Evolutionary conservation across 2,888 invertebrate genomes (phyloP), one percentile per base, ranked within the genome.

Genomic region (Ellobium chinense): DNA sequence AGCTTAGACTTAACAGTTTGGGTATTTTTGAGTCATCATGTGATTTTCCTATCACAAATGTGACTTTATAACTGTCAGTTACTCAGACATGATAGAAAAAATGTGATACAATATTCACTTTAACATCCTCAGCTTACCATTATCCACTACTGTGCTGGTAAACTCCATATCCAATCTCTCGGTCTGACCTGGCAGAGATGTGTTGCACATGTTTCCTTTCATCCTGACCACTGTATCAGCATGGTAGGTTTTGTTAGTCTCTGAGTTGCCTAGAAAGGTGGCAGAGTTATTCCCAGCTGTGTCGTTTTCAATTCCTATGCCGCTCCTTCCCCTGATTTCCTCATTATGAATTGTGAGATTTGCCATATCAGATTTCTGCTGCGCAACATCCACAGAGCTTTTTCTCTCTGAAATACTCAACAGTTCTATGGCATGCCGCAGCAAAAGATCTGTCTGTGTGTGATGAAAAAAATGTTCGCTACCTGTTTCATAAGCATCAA

Each of bases 121-220:
- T n/a, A n/a, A n/a, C 14, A 69, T 29, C 39, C 46, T n/a, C 58
- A 31, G 76, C 85, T 83, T 85, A 89, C 90, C 90, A 84, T 87
- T 87, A 72, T 88, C 88, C 34, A 90, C 85, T 60, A 89, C 76
- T 34, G 84, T 83, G 24, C 87, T 87, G n/a, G 86, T 84, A 73
- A 88, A 90, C 12, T 88, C 88, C 76, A 88, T 81, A 75, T 85
- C 84, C 56, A 90, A 62, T 24, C 65, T 74, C 31, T 84, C 81
- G 31, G 62, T 66, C 5, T 76, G 76, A 7, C 68, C 58, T 2
- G 79, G 54, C 21, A 46, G 46, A 24, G 77, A 36, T 27, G 72
- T 58, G 54, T 80, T 80, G 70, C 82, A 78, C 27, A 63, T 60
- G 63, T 68, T 80, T 29, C 58, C 56, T 31, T 34, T 36, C 56